Base-by-base conservation (phyloP, 2,113 vertebrate species). In the Pampusana beccarii region DNA sequence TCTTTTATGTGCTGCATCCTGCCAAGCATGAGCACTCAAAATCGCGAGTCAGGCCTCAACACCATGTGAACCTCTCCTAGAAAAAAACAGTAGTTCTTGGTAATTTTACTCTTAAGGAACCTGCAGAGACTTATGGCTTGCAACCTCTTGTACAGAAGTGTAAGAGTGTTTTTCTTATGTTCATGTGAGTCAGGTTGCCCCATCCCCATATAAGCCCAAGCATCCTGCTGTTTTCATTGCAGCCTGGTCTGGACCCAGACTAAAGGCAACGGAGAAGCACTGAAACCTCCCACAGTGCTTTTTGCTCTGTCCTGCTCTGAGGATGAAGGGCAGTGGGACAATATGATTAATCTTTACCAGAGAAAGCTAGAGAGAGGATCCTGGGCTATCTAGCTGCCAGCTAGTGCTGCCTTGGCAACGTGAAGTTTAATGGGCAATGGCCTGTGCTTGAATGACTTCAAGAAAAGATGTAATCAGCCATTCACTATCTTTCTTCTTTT, bases 401-500 rank as follows among this genome's bases (percentile, higher is more conserved):
- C 53, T 40, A 75, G 42, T 70, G 58, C 82, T 95, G 70, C 61
- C 72, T 42, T 64, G 67, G 82, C 70, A 96, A 58, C 66, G 81
- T 19, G 44, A 46, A 46, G 72, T 90, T 95, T 81, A 70, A 69
- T 75, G 75, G 88, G 54, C 70, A 90, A 78, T 31, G 40, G 57
- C 67, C 73, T 89, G 44, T 69, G 74, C 44, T 89, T 72, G 58
- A 96, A 95, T 34, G 42, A 78, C 79, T 97, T 95, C 84, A 92
- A 79, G 80, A 92, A 34, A 44, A 92, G 72, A 93, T 81, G 33
- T 90, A 71, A 90, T 94, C 92, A 96, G 44, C 88, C 81, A 92
- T 86, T 88, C 4, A 1, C 73, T 93, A 80, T 66, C 81, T 97
- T 96, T 83, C 50, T 84, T 82, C 71, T 73, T 91, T 93, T 90